A percentile compares a stretch with the other conserved stretches of the same genome.
Conservation (phyloP, 2,113 vertebrate species). For the Gadus chalcogrammus region DNA sequence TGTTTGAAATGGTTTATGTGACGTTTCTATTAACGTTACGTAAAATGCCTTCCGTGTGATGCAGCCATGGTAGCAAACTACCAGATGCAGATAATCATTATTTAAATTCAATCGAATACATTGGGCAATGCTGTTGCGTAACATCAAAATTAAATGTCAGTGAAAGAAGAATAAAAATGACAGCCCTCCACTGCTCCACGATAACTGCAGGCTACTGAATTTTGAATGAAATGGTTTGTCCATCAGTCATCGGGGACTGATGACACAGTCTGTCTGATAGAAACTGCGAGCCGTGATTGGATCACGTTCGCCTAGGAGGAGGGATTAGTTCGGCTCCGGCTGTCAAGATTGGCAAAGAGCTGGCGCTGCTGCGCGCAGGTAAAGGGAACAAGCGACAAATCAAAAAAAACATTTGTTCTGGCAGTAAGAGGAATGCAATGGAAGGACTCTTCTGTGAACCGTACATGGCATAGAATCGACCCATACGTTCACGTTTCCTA, state of each 20-base stretch:
- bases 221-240: constrained; percentile 66
- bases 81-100: too few species aligned
- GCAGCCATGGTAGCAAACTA: not conserved
- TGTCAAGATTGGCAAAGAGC: constrained; percentile 71
- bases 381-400: constrained; percentile 55
- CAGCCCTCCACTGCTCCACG: constrained; percentile 23
- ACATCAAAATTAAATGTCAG: constrained; percentile 4
- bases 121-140: not conserved
- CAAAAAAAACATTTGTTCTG: constrained; percentile 31
- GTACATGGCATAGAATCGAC: not conserved
- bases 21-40: constrained; percentile 40
- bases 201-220: constrained; percentile 34
- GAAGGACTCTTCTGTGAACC: constrained; percentile 10
- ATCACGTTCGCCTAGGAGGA: constrained; percentile 27
- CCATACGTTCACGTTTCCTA: constrained; percentile 3
- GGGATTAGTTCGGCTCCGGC: constrained; percentile 52
- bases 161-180: constrained; percentile 24
- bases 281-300: constrained; percentile 33
- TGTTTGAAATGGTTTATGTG: constrained; percentile 40
- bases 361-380: constrained; percentile 69
- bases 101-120: too few species aligned
- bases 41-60: constrained; percentile 26
- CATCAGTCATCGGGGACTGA: constrained; percentile 56
- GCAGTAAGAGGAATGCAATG: constrained; percentile 24
- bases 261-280: constrained; percentile 49